phyloP scores from a whole-genome alignment of 2,113 vertebrate species.

The Malurus cyaneus region DNA sequence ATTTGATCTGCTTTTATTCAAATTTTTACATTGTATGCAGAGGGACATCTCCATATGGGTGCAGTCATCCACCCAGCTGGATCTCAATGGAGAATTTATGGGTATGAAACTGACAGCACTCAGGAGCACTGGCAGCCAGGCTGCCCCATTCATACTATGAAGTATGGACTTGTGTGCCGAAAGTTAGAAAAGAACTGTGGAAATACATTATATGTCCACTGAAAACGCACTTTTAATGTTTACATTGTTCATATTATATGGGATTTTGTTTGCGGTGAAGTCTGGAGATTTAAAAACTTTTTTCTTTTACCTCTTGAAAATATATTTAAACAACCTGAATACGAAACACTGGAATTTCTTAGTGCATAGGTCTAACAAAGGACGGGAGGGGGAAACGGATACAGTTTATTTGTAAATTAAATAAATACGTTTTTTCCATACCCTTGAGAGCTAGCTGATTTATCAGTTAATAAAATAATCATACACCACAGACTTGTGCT shows the following conservation, averaged over 20 bases:
- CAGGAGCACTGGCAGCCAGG: neutral
- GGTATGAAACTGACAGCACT: neutral
- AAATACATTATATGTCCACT: neutral
- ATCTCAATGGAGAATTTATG: neutral
- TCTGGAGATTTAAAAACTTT: neutral
- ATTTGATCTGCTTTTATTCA: constrained; percentile 15
- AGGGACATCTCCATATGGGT: neutral
- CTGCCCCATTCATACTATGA: neutral
- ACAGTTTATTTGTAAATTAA: constrained; percentile 63
- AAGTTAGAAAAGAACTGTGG: neutral
- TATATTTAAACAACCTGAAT: neutral
- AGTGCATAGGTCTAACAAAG: constrained; percentile 27
- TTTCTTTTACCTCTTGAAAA: constrained; percentile 2
- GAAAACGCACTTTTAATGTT: neutral
- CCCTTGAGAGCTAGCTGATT: constrained; percentile 57
- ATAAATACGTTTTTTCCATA: constrained; percentile 43
- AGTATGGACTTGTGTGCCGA: neutral
- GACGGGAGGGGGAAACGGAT: constrained; percentile 3
- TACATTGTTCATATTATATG: neutral
- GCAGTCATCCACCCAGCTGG: neutral
- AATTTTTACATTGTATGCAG: neutral
- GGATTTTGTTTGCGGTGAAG: neutral
- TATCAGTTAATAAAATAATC: constrained; percentile 72
- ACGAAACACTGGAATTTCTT: neutral
- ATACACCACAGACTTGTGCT: constrained; percentile 56